Evolutionary conservation across 2,797 vertebrate genomes (phyloP).

Genomic region (Urocyon cinereoargenteus): DNA sequence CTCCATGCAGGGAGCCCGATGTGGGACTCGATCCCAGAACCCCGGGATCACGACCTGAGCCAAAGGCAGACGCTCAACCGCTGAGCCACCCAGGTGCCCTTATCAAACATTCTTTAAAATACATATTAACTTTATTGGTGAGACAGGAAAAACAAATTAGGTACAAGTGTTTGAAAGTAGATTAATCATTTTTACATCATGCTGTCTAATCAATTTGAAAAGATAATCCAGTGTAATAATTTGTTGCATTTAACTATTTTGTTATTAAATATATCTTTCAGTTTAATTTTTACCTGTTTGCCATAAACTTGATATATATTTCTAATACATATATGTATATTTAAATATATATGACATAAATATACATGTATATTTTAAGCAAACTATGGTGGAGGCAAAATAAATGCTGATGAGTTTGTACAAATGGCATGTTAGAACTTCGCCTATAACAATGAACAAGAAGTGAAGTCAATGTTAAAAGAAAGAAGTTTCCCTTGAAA

Average conservation of each 20-base stretch:
- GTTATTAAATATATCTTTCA: constrained; percentile 15
- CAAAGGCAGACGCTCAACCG: no score
- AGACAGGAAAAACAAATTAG: not conserved
- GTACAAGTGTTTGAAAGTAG: not conserved
- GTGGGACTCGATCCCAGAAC: no score
- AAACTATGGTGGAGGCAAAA: not conserved
- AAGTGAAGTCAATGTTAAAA: constrained; percentile 23
- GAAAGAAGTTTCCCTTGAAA: constrained; percentile 42
- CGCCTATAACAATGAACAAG: not conserved
- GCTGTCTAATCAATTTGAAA: not conserved
- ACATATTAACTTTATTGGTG: not conserved
- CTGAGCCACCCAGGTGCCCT: not conserved
- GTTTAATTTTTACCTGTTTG: not conserved
- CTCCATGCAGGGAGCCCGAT: no score
- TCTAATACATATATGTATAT: not conserved
- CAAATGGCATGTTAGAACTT: constrained; percentile 23
- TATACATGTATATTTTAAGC: not conserved
- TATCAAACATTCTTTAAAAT: not conserved
- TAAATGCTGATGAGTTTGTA: not conserved
- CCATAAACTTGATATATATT: not conserved
- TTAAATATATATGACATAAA: not conserved
- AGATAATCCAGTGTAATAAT: not conserved
- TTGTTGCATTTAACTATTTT: constrained; percentile 24
- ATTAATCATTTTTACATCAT: not conserved
- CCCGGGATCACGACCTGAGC: no score